A percentile compares a stretch with the other conserved stretches of the same genome.
phyloP scores from a whole-genome alignment of 1,140 invertebrate genomes.

The Pteromalus puparum region DNA sequence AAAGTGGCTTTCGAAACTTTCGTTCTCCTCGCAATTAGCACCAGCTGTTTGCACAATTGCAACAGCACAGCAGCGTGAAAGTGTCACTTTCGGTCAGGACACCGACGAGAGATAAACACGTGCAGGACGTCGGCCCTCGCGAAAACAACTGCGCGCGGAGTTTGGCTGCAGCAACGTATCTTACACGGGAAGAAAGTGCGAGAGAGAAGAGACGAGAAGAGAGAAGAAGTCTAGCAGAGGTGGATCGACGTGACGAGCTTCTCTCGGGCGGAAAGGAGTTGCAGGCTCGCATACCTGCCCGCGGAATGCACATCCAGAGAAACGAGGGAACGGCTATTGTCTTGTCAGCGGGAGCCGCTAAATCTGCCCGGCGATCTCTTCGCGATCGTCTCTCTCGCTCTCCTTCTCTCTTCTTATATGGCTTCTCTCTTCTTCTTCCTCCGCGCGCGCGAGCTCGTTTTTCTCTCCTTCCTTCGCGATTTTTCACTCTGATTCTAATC shows the following conservation, averaged over 20 bases:
- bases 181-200: not conserved
- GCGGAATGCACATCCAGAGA: slow-evolving; percentile 65
- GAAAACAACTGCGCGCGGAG: not conserved
- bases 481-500: slow-evolving; percentile 30
- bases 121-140: not conserved
- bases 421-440: slow-evolving; percentile 37
- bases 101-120: not conserved
- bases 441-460: slow-evolving; percentile 11
- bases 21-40: not conserved
- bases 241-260: slow-evolving; percentile 35
- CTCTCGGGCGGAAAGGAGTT: slow-evolving; percentile 31
- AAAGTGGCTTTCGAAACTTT: not conserved
- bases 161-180: not conserved
- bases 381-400: slow-evolving; percentile 61
- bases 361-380: slow-evolving; percentile 70
- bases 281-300: slow-evolving; percentile 58
- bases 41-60: not conserved
- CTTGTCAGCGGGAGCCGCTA: slow-evolving; percentile 71
- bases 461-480: slow-evolving; percentile 5
- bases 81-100: slow-evolving; percentile 1
- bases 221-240: slow-evolving; percentile 38
- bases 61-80: slow-evolving; percentile 3
- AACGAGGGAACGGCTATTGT: slow-evolving; percentile 69
- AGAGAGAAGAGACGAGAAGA: slow-evolving; percentile 20
- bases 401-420: slow-evolving; percentile 34